Base-by-base conservation (phyloP, 2,888 invertebrate genomes). In the Ochropacha duplaris region DNA sequence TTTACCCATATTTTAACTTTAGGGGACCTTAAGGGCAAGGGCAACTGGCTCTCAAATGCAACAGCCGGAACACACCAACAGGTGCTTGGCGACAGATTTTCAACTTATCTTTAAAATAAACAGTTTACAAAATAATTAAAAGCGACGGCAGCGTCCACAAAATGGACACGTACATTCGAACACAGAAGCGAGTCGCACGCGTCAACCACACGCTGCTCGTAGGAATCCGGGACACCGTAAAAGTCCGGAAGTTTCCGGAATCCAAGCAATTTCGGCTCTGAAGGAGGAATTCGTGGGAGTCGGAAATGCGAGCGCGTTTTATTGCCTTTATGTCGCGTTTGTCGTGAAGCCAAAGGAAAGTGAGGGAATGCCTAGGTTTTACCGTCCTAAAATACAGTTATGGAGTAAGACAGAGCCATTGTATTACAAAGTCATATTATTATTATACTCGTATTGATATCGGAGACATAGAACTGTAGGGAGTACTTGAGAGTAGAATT, bases 241-340 rank as follows among this genome's bases (percentile, higher is more conserved):
- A 87, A 83, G 79, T 86, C 81, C 71, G 77, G 76, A 82, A 85
- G 80, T 85, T 83, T 73, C 72, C 56, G 82, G 84, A 83, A 85
- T 87, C 72, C 80, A 61, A 71, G 80, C 75, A 79, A 85, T 87
- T 84, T 82, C 72, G 76, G 60, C 66, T 65, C 72, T 69, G 74
- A 74, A 77, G 77, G 60, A 69, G 81, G 82, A 78, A 83, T 81
- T 77, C 75, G 74, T 52, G 69, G 63, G 74, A 74, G 75, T 74
- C 71, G 65, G 70, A 72, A 72, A 74, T 72, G 74, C 72, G 70
- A 70, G 68, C 76, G 64, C 72, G 79, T 86, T 87, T 86, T 87
- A 88, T 89, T 88, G 81, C 86, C 79, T 79, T 74, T 78, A 74
- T 79, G 79, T 77, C 72, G 71, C 71, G 77, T 80, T 81, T 79